phyloP scores from a whole-genome alignment of 1,140 invertebrate genomes.

The Ostrea edulis region DNA sequence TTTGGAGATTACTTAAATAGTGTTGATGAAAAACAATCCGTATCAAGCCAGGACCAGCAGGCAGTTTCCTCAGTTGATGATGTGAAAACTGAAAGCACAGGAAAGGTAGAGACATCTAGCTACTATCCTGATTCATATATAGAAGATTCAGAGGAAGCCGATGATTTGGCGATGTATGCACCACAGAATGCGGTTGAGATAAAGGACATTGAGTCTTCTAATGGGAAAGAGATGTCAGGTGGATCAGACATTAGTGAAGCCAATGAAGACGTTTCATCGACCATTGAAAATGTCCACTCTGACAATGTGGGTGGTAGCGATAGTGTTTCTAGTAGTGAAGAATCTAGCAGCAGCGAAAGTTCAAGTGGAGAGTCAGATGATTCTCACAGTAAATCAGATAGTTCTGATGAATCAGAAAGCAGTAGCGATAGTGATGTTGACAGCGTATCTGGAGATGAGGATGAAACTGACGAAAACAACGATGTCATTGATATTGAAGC shows the following conservation, averaged over 20 bases:
- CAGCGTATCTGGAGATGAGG: background rate
- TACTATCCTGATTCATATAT: background rate
- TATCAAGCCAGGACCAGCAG: background rate
- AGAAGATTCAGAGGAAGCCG: constrained; percentile 5
- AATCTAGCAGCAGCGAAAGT: background rate
- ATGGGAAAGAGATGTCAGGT: background rate
- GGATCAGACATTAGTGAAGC: background rate
- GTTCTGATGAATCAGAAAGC: background rate
- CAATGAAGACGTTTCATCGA: background rate
- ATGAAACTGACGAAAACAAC: background rate
- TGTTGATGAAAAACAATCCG: background rate
- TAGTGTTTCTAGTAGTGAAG: background rate
- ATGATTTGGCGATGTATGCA: background rate
- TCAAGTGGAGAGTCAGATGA: background rate
- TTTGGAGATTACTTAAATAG: background rate
- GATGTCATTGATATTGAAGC: background rate
- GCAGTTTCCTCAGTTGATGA: background rate
- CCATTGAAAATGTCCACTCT: background rate
- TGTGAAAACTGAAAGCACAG: background rate
- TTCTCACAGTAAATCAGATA: background rate
- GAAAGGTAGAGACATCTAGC: background rate
- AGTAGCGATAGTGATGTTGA: background rate
- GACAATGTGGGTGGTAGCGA: background rate
- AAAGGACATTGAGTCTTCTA: background rate
- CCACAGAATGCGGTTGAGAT: background rate